Percentiles rank a stretch among this genome's conserved stretches.
Evolutionary conservation across 1,140 invertebrate species (phyloP).

Genomic region (Thalassaphorura encarpata): DNA sequence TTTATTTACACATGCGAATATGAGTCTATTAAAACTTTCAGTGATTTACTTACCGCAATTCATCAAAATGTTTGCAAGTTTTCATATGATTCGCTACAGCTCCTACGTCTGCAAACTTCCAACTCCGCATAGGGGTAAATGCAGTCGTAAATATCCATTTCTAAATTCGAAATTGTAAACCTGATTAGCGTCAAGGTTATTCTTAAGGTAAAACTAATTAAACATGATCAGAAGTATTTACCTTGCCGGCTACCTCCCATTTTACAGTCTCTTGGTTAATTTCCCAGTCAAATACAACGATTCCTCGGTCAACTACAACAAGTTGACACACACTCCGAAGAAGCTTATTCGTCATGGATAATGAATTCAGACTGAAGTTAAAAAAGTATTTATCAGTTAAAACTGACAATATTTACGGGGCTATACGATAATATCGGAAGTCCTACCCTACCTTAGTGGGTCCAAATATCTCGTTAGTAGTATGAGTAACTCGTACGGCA

Average conservation of each 20-base stretch:
- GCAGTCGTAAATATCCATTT: constrained; percentile 28
- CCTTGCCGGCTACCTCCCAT: constrained; percentile 17
- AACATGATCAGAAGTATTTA: constrained; percentile 5
- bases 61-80: constrained; percentile 13
- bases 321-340: constrained; percentile 18
- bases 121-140: constrained; percentile 26
- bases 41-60: constrained; percentile 8
- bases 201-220: background rate
- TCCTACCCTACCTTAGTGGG: constrained; percentile 17
- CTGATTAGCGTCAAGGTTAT: background rate
- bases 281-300: constrained; percentile 30
- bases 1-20: too few relatives aligned
- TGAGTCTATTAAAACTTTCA: background rate
- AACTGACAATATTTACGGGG: background rate
- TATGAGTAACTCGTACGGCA: constrained; percentile 27
- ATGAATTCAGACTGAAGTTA: constrained; percentile 17
- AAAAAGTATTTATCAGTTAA: constrained; percentile 1
- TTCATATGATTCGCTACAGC: constrained; percentile 22
- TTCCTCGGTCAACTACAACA: constrained; percentile 20
- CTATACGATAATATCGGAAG: background rate
- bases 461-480: constrained; percentile 27
- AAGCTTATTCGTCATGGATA: constrained; percentile 13
- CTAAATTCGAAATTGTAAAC: constrained; percentile 4
- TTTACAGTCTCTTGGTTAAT: constrained; percentile 1
- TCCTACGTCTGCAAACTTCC: constrained; percentile 20